A percentile compares a stretch with the other conserved stretches of the same genome.
phyloP scores from a whole-genome alignment of 2,113 vertebrate species.

The Phoxinus phoxinus region DNA sequence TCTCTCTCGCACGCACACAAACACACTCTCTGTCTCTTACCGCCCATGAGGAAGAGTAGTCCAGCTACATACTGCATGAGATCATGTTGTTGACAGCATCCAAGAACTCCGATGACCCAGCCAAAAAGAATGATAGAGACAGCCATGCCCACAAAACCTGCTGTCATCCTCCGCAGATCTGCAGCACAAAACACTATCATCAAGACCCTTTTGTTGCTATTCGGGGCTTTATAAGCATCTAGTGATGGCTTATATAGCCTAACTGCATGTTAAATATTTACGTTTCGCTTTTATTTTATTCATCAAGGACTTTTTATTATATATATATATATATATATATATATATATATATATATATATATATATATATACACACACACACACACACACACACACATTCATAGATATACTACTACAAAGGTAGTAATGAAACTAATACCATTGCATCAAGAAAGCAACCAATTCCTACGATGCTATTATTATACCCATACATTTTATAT shows the following conservation, averaged over 20 bases:
- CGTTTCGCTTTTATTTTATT: background rate
- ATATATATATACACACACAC: no score
- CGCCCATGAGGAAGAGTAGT: constrained; percentile 95
- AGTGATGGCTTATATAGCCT: background rate
- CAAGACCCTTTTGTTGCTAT: background rate
- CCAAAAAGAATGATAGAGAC: constrained; percentile 93
- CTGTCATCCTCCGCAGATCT: constrained; percentile 93
- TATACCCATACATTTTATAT: background rate
- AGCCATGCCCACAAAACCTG: constrained; percentile 92
- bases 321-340: no score
- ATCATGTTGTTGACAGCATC: constrained; percentile 92
- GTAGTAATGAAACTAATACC: background rate
- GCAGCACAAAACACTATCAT: constrained; percentile 36
- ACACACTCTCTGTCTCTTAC: constrained; percentile 70
- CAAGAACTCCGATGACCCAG: constrained; percentile 90
- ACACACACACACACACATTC: no score
- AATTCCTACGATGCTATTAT: background rate
- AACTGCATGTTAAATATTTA: background rate
- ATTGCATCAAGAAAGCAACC: background rate
- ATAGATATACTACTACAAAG: background rate
- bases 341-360: no score
- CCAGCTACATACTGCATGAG: constrained; percentile 95
- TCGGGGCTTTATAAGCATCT: background rate
- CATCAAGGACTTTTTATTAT: background rate
- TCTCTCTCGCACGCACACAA: background rate